Base-by-base conservation (phyloP, 2,888 invertebrate genomes). In the Tethea ocularis region DNA sequence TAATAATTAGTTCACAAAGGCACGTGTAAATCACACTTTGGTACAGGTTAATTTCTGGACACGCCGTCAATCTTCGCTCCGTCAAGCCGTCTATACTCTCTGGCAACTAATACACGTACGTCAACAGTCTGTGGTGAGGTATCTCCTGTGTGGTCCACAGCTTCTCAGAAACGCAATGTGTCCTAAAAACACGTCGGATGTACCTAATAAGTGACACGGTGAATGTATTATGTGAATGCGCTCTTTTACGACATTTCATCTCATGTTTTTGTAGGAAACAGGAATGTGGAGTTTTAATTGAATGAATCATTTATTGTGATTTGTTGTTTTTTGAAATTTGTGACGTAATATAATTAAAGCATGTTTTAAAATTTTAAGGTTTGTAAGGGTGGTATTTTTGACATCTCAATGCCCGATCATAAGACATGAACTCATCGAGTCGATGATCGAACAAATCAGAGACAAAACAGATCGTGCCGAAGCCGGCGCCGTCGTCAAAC, bases 401-500 rank as follows among this genome's bases (percentile, higher is more conserved):
- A 54, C 54, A 54, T 54, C 22, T 22, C 33, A 54, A 22, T 26
- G 54, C 22, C 33, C 54, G n/a, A 53, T 29, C 29, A 22, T 33
- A 8, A 20, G n/a, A 46, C 13, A 5, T 2, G 33, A 54, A 6
- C 36, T 20, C 46, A 20, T 20, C 3, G 46, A 46, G 20, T 1
- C 38, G 38, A 46, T n/a, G 46, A 46, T 36, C 62, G 61, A 56
- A 60, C 67, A 68, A 68, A 67, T 62, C 59, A 67, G 62, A 66
- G 63, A 68, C 72, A 74, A 72, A 68, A 61, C 63, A 54, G 60
- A 57, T 59, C 67, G 55, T 63, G 67, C 58, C 58, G 73, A 69
- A 64, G 66, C 56, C 57, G 60, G 64, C 64, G 78, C 70, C 74
- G 73, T 78, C 83, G 82, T 79, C 74, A 80, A 82, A 83, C 81